These are phyloP conservation scores for Holothuria glaberrima DNA, from an alignment of 35 echinoderm and acorn worm genomes.

Conservation along the genomic window DNA sequence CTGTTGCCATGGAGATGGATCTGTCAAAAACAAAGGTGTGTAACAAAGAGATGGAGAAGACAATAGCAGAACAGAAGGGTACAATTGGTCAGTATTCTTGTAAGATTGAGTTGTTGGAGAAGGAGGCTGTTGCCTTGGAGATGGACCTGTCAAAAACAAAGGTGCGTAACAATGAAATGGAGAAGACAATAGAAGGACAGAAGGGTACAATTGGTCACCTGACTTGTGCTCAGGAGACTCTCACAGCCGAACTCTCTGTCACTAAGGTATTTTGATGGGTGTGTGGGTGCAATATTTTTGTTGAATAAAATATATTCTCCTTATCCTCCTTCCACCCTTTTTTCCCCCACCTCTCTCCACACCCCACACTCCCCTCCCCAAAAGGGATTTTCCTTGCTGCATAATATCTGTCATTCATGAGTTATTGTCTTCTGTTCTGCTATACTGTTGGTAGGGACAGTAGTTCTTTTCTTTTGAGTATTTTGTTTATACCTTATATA, in stretches of 20 bases:
- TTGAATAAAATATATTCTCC: too few relatives aligned
- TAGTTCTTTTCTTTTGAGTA: too few relatives aligned
- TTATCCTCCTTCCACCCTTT: too few relatives aligned
- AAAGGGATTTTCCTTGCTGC: too few relatives aligned
- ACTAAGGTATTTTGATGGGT: neutral
- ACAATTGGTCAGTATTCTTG: slow-evolving; percentile 11
- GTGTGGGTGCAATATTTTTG: too few relatives aligned
- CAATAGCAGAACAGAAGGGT: neutral
- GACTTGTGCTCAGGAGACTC: neutral
- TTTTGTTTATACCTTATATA: too few relatives aligned
- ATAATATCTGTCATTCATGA: too few relatives aligned
- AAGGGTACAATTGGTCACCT: slow-evolving; percentile 24
- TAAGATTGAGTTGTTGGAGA: slow-evolving; percentile 9
- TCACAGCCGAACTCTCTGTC: neutral
- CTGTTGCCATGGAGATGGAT: slow-evolving; percentile 23
- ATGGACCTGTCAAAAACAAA: slow-evolving; percentile 35
- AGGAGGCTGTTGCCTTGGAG: slow-evolving; percentile 24
- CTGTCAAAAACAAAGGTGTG: slow-evolving; percentile 37
- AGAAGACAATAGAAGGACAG: slow-evolving; percentile 2
- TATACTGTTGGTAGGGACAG: too few relatives aligned
- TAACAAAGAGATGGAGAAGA: slow-evolving; percentile 8
- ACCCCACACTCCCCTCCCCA: too few relatives aligned
- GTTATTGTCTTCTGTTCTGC: too few relatives aligned
- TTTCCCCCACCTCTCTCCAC: too few relatives aligned
- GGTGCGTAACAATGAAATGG: slow-evolving; percentile 11